Evolutionary conservation across 2,888 invertebrate genomes (phyloP).

Genomic region (Apodemia zela): DNA sequence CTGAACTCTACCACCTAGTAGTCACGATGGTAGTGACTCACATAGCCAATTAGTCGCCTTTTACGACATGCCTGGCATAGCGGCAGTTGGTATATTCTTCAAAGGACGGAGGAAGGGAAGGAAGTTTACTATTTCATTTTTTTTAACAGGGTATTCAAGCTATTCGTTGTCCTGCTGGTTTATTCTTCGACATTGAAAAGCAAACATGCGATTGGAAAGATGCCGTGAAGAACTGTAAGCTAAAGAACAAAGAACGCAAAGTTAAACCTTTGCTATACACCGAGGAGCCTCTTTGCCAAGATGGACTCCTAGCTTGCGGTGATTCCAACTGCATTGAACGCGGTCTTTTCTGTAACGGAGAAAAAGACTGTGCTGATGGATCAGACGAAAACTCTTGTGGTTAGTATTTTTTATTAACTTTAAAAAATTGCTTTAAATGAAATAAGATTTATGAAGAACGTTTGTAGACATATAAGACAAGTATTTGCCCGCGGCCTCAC

Average conservation of each 20-base stretch:
- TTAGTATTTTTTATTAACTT: conserved; percentile 67
- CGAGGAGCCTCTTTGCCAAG: conserved; percentile 93
- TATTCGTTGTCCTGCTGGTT: conserved; percentile 94
- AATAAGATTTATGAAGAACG: neutral
- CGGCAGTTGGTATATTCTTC: too few species aligned
- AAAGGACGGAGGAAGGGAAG: too few species aligned
- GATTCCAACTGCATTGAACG: conserved; percentile 92
- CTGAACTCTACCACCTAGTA: too few species aligned
- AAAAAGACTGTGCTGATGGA: conserved; percentile 92
- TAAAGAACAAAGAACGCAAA: conserved; percentile 93
- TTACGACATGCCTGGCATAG: too few species aligned
- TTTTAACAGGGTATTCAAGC: conserved; percentile 90
- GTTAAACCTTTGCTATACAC: conserved; percentile 92
- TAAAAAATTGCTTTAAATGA: neutral
- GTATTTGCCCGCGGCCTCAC: too few species aligned
- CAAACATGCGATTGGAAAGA: conserved; percentile 98
- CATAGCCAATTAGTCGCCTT: too few species aligned
- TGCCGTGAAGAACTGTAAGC: conserved; percentile 94
- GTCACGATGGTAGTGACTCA: too few species aligned
- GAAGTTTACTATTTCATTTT: conserved; percentile 26
- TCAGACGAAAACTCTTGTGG: conserved; percentile 95
- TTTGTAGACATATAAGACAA: too few species aligned
- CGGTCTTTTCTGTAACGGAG: conserved; percentile 95
- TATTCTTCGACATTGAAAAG: conserved; percentile 96
- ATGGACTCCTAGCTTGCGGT: conserved; percentile 92